These are phyloP conservation scores for Camponotus vicinus DNA, from an alignment of 1,140 invertebrate species.

Conservation along the genomic window DNA sequence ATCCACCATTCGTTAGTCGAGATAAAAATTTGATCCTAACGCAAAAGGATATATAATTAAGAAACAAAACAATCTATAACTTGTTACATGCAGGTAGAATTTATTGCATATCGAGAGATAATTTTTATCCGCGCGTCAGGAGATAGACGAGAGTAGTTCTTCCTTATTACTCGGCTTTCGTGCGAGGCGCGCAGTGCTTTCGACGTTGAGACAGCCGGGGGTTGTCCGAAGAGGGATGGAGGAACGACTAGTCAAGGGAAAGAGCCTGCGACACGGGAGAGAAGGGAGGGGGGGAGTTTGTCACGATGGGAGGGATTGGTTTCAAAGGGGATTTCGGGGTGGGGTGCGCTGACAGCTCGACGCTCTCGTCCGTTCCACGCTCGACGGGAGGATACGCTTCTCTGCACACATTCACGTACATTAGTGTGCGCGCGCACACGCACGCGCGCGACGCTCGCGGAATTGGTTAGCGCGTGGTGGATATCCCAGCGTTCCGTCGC, in stretches of 20 bases:
- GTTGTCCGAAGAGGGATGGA: slow-evolving; percentile 63
- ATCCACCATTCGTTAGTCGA: not conserved
- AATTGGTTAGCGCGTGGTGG: slow-evolving; percentile 63
- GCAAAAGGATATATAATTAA: not conserved
- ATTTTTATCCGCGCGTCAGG: slow-evolving; percentile 15
- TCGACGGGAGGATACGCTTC: slow-evolving; percentile 86
- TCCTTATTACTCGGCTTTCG: slow-evolving; percentile 44
- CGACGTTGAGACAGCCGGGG: slow-evolving; percentile 38
- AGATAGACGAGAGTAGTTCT: not conserved
- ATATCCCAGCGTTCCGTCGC: slow-evolving; percentile 48
- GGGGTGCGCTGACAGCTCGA: slow-evolving; percentile 86
- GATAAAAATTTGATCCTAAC: not conserved
- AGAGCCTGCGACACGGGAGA: slow-evolving; percentile 47
- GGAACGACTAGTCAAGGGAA: slow-evolving; percentile 61
- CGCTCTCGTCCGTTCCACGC: slow-evolving; percentile 82
- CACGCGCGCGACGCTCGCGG: slow-evolving; percentile 68
- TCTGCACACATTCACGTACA: slow-evolving; percentile 82
- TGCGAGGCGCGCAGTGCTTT: slow-evolving; percentile 34
- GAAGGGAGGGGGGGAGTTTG: slow-evolving; percentile 57
- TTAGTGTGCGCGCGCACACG: slow-evolving; percentile 67
- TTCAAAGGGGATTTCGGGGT: slow-evolving; percentile 81
- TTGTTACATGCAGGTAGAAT: not conserved
- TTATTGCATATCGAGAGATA: not conserved
- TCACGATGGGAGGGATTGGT: slow-evolving; percentile 73
- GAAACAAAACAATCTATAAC: not conserved